Percentiles rank a stretch among this genome's conserved stretches.
These are phyloP conservation scores for Porites cylindrica DNA, from an alignment of 92 coral and sea anemone species.

Conservation along the genomic window DNA sequence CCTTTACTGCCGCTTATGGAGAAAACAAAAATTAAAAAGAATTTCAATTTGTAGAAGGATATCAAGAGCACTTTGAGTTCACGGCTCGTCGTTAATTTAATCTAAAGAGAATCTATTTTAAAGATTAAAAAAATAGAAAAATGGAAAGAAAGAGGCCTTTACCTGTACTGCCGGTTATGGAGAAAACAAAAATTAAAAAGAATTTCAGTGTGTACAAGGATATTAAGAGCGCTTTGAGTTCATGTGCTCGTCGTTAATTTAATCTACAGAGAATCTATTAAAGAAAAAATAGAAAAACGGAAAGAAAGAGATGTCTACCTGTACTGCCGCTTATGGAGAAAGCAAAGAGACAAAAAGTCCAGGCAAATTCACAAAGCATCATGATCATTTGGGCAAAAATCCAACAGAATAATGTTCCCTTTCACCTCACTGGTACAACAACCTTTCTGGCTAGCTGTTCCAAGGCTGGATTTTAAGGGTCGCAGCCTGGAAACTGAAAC, in stretches of 20 bases:
- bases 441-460: not conserved
- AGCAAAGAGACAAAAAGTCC: not conserved
- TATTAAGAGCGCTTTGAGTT: no score
- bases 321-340: not conserved
- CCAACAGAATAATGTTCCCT: not conserved
- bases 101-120: no score
- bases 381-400: not conserved
- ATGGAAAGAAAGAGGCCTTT: no score
- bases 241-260: not conserved
- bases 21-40: no score
- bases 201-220: no score
- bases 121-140: no score
- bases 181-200: no score
- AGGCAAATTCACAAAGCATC: not conserved
- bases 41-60: no score
- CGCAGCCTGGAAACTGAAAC: constrained; percentile 17
- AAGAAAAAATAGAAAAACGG: not conserved
- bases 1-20: no score
- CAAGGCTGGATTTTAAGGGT: not conserved
- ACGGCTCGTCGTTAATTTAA: no score
- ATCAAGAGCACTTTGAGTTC: no score
- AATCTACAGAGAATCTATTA: not conserved
- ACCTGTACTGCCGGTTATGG: no score
- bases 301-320: not conserved
- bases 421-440: not conserved